Percentiles rank a stretch among this genome's conserved stretches.
These are phyloP conservation scores for Spisula subtruncata DNA, from an alignment of 2,888 invertebrate genomes.

Conservation along the genomic window DNA sequence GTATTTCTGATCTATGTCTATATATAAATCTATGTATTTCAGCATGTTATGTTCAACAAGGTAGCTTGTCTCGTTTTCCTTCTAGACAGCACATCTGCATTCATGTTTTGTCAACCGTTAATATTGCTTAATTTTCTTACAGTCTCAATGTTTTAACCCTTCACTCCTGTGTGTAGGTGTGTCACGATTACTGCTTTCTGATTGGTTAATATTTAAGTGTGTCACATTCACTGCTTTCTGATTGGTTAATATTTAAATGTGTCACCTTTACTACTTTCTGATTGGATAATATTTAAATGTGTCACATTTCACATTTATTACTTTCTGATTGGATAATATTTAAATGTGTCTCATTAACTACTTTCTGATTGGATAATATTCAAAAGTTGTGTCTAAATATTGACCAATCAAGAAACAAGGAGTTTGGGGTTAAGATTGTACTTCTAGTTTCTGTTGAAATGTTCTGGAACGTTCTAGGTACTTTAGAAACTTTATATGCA, in stretches of 20 bases:
- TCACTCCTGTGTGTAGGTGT: not conserved
- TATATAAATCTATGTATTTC: not conserved
- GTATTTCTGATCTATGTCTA: not conserved
- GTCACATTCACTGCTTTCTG: too few relatives aligned
- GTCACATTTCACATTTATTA: too few relatives aligned
- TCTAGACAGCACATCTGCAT: not conserved
- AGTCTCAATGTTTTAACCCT: not conserved
- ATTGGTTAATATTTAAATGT: too few relatives aligned
- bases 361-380: too few relatives aligned
- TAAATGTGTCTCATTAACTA: too few relatives aligned
- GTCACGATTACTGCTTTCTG: too few relatives aligned
- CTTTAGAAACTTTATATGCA: not conserved
- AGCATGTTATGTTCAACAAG: not conserved
- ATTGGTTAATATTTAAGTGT: too few relatives aligned
- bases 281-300: too few relatives aligned
- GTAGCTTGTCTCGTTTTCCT: not conserved
- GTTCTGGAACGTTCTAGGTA: not conserved
- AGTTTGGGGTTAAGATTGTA: not conserved
- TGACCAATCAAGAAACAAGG: too few relatives aligned
- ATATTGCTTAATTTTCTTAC: not conserved
- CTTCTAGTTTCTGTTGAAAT: conserved; percentile 12
- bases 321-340: too few relatives aligned
- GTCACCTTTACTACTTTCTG: too few relatives aligned
- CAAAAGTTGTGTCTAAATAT: too few relatives aligned
- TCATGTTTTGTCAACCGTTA: not conserved